Evolutionary conservation across 1,140 invertebrate species (phyloP), one percentile per base, ranked within the genome.

Genomic region (Magallana angulata): DNA sequence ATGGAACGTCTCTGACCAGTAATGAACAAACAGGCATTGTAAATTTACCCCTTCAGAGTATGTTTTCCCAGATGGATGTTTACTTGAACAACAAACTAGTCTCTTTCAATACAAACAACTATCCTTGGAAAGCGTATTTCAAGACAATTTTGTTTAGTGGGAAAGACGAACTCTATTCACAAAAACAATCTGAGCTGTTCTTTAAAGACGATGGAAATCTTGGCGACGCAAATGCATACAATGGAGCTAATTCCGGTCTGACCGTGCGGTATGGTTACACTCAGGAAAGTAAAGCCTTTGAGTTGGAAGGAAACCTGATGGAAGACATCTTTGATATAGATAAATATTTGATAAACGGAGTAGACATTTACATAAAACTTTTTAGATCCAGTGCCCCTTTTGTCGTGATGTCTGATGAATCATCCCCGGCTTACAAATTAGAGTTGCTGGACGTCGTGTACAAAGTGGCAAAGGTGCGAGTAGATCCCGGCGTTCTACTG

Each of bases 51-150:
- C n/a, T n/a, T n/a, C n/a, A n/a, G n/a, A n/a, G n/a, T n/a, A n/a
- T n/a, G n/a, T n/a, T n/a, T n/a, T n/a, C n/a, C n/a, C n/a, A n/a
- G n/a, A n/a, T n/a, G n/a, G n/a, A n/a, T n/a, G n/a, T n/a, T n/a
- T n/a, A n/a, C n/a, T n/a, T n/a, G n/a, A n/a, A n/a, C n/a, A n/a
- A n/a, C n/a, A n/a, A n/a, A n/a, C n/a, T n/a, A n/a, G n/a, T n/a
- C n/a, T n/a, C n/a, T n/a, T n/a, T 86, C 56, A 89, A 88, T 56
- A 86, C 82, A 11, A 90, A 68, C 68, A 82, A 88, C 48, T 88
- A 85, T 58, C 87, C 87, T 8, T 88, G 87, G 87, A 88, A 88
- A n/a, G 48, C 87, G 57, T 88, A 88, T 81, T 58, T 87, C 11
- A 87, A 90, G 48, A 82, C 76, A 12, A 16, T 90, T 36, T 56